These are phyloP conservation scores for Salarias fasciatus DNA, from an alignment of 2,797 vertebrate genomes.

Conservation along the genomic window DNA sequence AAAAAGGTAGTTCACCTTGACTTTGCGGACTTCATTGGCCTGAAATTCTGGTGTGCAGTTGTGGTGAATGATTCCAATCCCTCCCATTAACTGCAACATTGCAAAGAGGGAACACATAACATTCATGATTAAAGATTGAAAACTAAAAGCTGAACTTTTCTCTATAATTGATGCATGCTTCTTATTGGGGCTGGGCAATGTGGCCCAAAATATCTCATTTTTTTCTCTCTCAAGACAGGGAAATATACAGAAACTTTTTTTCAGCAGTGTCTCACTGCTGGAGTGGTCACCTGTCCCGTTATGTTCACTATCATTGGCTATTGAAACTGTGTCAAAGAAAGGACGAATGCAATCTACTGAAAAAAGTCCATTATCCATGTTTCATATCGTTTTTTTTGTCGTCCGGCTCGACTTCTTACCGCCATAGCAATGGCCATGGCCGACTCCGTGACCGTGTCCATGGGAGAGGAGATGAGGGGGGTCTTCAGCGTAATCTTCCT, in stretches of 20 bases:
- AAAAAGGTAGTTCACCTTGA: slow-evolving; percentile 82
- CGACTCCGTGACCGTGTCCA: slow-evolving; percentile 95
- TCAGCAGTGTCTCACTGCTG: too few species aligned
- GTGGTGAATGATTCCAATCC: slow-evolving; percentile 95
- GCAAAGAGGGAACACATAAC: background rate
- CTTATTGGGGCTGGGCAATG: too few species aligned
- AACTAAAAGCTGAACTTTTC: background rate
- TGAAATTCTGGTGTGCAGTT: slow-evolving; percentile 97
- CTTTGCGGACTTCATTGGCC: slow-evolving; percentile 94
- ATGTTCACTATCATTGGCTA: too few species aligned
- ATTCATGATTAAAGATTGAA: background rate
- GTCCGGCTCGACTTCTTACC: too few species aligned
- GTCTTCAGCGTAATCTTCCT: slow-evolving; percentile 94
- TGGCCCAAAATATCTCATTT: too few species aligned
- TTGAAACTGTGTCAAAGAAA: too few species aligned
- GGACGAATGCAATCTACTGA: too few species aligned
- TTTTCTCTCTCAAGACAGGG: too few species aligned
- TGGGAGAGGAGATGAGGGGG: slow-evolving; percentile 93
- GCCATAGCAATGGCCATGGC: slow-evolving; percentile 97
- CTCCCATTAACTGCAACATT: slow-evolving; percentile 88
- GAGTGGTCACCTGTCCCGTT: too few species aligned
- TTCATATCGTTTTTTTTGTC: too few species aligned
- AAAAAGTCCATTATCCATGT: too few species aligned
- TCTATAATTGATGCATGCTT: background rate
- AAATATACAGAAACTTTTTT: too few species aligned